Evolutionary conservation across 2,113 vertebrate genomes (phyloP).

Genomic region (Formicarius rufipectus): DNA sequence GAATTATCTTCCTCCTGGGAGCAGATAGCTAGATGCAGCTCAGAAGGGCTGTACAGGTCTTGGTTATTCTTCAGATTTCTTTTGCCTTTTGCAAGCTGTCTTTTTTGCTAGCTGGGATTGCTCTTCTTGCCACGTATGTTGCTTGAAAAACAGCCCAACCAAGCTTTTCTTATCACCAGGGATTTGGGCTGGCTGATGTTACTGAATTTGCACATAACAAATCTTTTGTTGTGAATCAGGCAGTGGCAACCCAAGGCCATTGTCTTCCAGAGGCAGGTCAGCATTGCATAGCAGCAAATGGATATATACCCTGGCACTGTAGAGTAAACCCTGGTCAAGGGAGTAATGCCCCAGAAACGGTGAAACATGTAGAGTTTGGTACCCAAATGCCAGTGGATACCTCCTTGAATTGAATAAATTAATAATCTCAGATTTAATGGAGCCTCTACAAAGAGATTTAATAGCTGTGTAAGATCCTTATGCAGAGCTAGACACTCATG

Average conservation of each 20-base stretch:
- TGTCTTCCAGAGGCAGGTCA: background rate
- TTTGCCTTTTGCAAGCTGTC: background rate
- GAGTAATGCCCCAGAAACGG: background rate
- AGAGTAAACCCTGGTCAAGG: background rate
- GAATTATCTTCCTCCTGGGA: slow-evolving; percentile 49
- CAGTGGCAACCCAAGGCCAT: background rate
- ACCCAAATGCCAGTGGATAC: too few relatives aligned
- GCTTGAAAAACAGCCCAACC: background rate
- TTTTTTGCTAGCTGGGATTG: background rate
- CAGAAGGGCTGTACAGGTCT: background rate
- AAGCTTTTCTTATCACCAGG: background rate
- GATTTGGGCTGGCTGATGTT: background rate
- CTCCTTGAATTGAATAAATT: too few relatives aligned
- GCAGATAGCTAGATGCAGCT: background rate
- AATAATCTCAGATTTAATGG: too few relatives aligned
- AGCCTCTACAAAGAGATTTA: too few relatives aligned
- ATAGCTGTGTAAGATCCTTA: too few relatives aligned
- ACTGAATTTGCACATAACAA: background rate
- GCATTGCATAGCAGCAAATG: background rate
- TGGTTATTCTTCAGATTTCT: background rate
- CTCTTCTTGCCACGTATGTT: background rate
- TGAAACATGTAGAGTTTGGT: too few relatives aligned
- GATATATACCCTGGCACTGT: background rate
- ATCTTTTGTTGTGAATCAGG: background rate
- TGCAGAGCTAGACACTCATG: too few relatives aligned